phyloP scores from a whole-genome alignment of 2,797 vertebrate species.

The Ceyx erithaca region DNA sequence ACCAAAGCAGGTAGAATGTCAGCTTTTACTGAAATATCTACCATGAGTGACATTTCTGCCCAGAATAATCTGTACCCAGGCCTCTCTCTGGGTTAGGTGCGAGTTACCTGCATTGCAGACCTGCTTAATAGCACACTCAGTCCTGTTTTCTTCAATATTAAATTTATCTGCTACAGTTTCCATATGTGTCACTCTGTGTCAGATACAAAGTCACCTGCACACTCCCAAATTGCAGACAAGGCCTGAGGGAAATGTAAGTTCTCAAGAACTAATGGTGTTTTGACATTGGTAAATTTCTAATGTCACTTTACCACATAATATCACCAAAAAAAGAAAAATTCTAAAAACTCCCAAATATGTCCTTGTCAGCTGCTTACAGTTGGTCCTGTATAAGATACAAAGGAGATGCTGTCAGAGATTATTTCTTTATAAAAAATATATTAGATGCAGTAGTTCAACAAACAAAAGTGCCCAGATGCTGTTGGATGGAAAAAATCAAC shows the following conservation, averaged over 20 bases:
- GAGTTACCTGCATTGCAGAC: neutral
- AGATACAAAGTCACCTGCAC: neutral
- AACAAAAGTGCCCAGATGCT: neutral
- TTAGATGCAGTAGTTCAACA: neutral
- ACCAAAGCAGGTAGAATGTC: neutral
- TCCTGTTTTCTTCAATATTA: neutral
- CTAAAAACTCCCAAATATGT: neutral
- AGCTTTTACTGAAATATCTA: neutral
- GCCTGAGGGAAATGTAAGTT: neutral
- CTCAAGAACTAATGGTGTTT: neutral
- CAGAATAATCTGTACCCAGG: neutral
- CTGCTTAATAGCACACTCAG: neutral
- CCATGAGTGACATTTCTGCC: fast-evolving
- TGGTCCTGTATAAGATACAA: neutral
- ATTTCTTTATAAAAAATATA: neutral
- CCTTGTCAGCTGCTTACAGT: neutral
- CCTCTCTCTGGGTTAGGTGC: neutral
- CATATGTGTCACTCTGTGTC: neutral
- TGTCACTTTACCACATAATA: neutral
- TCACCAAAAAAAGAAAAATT: neutral
- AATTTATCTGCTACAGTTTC: neutral
- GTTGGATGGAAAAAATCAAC: neutral
- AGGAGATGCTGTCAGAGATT: neutral
- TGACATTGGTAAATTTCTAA: neutral
- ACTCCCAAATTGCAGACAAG: neutral